A percentile compares a stretch with the other conserved stretches of the same genome.
phyloP scores from a whole-genome alignment of 2,113 vertebrate species.

The Rutilus rutilus region DNA sequence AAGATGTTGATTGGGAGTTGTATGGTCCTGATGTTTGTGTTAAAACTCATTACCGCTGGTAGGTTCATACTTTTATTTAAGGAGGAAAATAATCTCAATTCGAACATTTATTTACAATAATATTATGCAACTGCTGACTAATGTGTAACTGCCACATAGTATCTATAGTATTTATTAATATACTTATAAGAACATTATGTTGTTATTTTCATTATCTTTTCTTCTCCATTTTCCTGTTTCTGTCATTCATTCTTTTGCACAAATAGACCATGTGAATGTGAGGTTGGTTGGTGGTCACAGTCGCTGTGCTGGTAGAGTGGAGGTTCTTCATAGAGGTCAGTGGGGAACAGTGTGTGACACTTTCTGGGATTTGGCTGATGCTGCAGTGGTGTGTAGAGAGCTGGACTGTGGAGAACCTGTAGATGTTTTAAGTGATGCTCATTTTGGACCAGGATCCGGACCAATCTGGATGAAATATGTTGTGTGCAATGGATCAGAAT shows the following conservation, averaged over 20 bases:
- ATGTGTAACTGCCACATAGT: too few species aligned
- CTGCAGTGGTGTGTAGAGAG: too few species aligned
- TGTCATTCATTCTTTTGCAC: neutral
- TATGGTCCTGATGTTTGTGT: constrained; percentile 5
- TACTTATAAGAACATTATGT: neutral
- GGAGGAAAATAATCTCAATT: neutral
- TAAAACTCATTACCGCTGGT: constrained; percentile 6
- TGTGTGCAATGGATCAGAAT: too few species aligned
- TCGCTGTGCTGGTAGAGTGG: too few species aligned
- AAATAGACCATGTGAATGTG: fast-evolving
- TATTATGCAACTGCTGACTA: neutral
- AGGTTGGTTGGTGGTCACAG: too few species aligned
- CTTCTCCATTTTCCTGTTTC: neutral
- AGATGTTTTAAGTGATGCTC: too few species aligned
- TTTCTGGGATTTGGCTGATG: too few species aligned
- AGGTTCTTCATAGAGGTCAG: too few species aligned
- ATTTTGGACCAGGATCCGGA: too few species aligned
- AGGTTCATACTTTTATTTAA: neutral
- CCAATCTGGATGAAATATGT: too few species aligned
- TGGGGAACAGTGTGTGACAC: too few species aligned
- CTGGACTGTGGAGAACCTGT: too few species aligned
- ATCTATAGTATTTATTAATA: neutral
- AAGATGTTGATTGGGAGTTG: neutral
- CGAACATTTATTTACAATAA: neutral
- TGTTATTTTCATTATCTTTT: neutral